These are phyloP conservation scores for Drosophila murphyi DNA, from an alignment of 1,140 invertebrate species.

Conservation along the genomic window DNA sequence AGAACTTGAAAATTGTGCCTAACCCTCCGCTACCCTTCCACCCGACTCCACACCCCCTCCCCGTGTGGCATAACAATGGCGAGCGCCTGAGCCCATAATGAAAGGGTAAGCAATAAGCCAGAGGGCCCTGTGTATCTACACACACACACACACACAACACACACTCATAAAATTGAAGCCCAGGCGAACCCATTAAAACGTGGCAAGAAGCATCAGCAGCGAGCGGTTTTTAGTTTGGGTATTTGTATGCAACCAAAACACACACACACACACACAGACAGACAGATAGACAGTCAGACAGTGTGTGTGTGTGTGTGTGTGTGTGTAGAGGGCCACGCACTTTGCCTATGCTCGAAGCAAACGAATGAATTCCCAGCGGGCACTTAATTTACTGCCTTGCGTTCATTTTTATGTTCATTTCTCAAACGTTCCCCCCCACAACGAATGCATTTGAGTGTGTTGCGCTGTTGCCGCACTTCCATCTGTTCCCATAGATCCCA, in stretches of 20 bases:
- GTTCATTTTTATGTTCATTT: slow-evolving; percentile 52
- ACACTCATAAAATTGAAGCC: slow-evolving; percentile 11
- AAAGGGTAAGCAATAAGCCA: slow-evolving; percentile 68
- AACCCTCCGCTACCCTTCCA: slow-evolving; percentile 11
- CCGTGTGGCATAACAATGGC: neutral
- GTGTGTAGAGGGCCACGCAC: slow-evolving; percentile 21
- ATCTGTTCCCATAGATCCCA: too few species aligned
- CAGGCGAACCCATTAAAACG: slow-evolving; percentile 56
- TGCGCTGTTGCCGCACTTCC: slow-evolving; percentile 66
- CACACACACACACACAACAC: neutral
- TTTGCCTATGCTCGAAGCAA: slow-evolving; percentile 28
- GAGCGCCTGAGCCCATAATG: slow-evolving; percentile 58
- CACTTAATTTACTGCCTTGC: slow-evolving; percentile 79
- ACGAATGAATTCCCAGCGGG: slow-evolving; percentile 70
- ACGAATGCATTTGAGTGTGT: neutral
- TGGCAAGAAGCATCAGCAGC: slow-evolving; percentile 26
- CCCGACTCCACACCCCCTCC: neutral
- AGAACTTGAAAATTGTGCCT: slow-evolving; percentile 58
- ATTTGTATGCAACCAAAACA: neutral
- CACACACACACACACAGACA: slow-evolving; percentile 31
- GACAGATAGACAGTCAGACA: slow-evolving; percentile 6
- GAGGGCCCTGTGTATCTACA: neutral
- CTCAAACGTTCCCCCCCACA: slow-evolving; percentile 45
- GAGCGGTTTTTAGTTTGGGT: slow-evolving; percentile 38
- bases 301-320: too few species aligned